phyloP scores from a whole-genome alignment of 2,888 invertebrate species.

The Adelognathus sp. region DNA sequence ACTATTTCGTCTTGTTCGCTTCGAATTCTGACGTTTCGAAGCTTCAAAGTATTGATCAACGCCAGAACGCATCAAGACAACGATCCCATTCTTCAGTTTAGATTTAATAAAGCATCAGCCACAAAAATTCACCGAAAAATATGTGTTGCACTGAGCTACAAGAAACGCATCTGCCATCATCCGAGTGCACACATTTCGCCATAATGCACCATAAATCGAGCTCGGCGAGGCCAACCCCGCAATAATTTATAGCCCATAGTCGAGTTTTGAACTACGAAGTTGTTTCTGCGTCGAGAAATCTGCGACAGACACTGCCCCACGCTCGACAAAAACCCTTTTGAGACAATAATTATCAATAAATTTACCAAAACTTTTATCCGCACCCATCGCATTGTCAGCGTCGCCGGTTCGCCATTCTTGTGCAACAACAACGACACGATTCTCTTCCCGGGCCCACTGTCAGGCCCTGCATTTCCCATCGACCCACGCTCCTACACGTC shows the following conservation, averaged over 20 bases:
- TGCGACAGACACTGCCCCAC: slow-evolving; percentile 38
- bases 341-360: slow-evolving; percentile 59
- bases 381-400: slow-evolving; percentile 21
- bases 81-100: not conserved
- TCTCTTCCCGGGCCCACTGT: slow-evolving; percentile 10
- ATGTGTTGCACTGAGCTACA: not conserved
- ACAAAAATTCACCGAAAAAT: slow-evolving; percentile 3
- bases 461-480: slow-evolving; percentile 19
- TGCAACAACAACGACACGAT: slow-evolving; percentile 13
- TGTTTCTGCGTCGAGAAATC: not conserved
- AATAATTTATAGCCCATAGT: slow-evolving; percentile 43
- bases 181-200: slow-evolving; percentile 1
- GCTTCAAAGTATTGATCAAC: no score
- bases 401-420: slow-evolving; percentile 1
- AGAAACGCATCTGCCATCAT: slow-evolving; percentile 43
- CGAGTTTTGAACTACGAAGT: slow-evolving; percentile 29
- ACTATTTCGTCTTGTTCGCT: no score
- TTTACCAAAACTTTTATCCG: slow-evolving; percentile 29
- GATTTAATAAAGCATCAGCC: not conserved
- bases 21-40: no score
- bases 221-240: slow-evolving; percentile 39
- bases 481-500: slow-evolving; percentile 21
- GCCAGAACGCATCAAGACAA: no score
- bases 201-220: slow-evolving; percentile 60
- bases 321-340: slow-evolving; percentile 8